Conservation (phyloP, 2,113 vertebrate genomes). For the Terrapene triunguis region DNA sequence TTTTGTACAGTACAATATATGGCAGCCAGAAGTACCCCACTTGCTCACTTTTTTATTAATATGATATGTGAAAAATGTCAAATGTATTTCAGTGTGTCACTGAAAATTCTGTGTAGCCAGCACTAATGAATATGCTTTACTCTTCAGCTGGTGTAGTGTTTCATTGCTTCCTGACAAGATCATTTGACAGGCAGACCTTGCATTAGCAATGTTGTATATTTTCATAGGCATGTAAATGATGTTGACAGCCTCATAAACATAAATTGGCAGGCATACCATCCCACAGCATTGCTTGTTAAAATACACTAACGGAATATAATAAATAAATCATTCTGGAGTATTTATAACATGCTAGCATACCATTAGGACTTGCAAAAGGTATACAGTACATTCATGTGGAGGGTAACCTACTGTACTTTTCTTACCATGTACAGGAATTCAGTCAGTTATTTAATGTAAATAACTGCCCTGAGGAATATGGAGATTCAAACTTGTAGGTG, state of each 20-base stretch:
- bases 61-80: conserved; percentile 81
- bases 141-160: conserved; percentile 78
- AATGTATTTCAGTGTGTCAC: conserved; percentile 82
- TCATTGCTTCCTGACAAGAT: conserved; percentile 84
- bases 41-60: conserved; percentile 78
- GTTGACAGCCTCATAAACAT: conserved; percentile 86
- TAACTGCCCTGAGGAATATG: neutral
- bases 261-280: conserved; percentile 85
- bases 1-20: conserved; percentile 67
- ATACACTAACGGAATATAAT: conserved; percentile 84
- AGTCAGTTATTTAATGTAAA: neutral
- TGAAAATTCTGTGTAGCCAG: conserved; percentile 78
- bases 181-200: conserved; percentile 83
- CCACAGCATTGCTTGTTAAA: conserved; percentile 84
- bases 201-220: conserved; percentile 83
- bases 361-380: conserved; percentile 22
- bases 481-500: neutral
- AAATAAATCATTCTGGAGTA: conserved; percentile 81
- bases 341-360: conserved; percentile 55
- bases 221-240: conserved; percentile 86
- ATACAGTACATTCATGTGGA: neutral
- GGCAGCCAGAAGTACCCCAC: conserved; percentile 69
- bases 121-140: conserved; percentile 81
- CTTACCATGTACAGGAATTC: neutral
- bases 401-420: conserved; percentile 13